Base-by-base conservation (phyloP, 2,797 vertebrate species). In the Acrocephalus scirpaceus region DNA sequence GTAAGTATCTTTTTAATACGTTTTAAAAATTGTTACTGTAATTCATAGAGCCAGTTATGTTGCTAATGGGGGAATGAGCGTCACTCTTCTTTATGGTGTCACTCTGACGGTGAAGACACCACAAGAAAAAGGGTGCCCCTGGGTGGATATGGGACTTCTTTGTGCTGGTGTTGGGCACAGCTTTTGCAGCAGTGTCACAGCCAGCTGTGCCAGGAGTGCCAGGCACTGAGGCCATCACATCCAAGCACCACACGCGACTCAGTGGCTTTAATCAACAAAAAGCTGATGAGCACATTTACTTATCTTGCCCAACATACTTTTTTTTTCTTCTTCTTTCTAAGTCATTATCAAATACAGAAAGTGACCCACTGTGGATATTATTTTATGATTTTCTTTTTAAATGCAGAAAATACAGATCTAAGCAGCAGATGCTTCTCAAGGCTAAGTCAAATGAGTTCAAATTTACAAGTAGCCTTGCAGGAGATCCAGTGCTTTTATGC, bases 1-100 rank as follows among this genome's bases (percentile, higher is more conserved):
- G 98, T 98, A 96, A 98, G 97, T 82, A 53, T 83, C 57, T 40
- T 5, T 58, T 79, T 38, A 44, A 42, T 23, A 2, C 10, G 30
- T 60, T 32, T 7, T 1, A 5, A 42, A 13, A 66, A 19, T 50
- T 0, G 11, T 19, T 38, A 5, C 36, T 76, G 1, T 62, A 65
- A 51, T 32, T 32, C 8, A 1, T 5, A 36, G 57, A 57, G 29
- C 9, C 27, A 44, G 0, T 50, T 66, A 15, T 11, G 23, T 69
- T 83, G 40, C 42, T 69, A 20, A 4, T 7, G 25, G 48, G 30
- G 18, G 22, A 81, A 66, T 16, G n/a, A 58, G 17, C 2, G 0
- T 60, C 56, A 23, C 11, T 72, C 4, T 65, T 48, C 14, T 47
- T 82, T 23, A 27, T 48, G 25, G 10, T 38, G 20, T 44, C 42